phyloP scores from a whole-genome alignment of 2,113 vertebrate species.

The Corydoras maculifer region DNA sequence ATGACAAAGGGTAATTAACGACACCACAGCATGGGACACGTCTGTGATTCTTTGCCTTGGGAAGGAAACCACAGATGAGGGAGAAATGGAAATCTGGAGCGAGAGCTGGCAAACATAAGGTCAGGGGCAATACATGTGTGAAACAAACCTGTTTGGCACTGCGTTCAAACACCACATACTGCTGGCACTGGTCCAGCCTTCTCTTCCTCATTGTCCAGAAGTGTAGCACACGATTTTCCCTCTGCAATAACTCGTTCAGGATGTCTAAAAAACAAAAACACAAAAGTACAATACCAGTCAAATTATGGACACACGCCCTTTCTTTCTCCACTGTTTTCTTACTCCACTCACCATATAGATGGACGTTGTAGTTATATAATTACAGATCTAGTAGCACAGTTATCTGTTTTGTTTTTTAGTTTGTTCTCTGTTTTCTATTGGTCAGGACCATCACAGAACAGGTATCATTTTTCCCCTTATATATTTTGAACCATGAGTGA shows the following conservation, averaged over 20 bases:
- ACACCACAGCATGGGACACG: slow-evolving; percentile 1
- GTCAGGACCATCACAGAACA: too few species aligned
- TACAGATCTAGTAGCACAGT: too few species aligned
- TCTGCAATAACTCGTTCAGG: slow-evolving; percentile 92
- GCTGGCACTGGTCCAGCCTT: slow-evolving; percentile 94
- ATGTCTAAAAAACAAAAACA: slow-evolving; percentile 70
- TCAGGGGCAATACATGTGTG: background rate
- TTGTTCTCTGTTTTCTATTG: too few species aligned
- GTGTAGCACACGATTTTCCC: slow-evolving; percentile 94
- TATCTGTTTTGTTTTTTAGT: too few species aligned
- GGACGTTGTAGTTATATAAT: too few species aligned
- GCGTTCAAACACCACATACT: slow-evolving; percentile 97
- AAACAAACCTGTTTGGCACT: slow-evolving; percentile 91
- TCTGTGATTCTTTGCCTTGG: background rate
- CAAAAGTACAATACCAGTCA: background rate
- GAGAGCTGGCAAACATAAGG: background rate
- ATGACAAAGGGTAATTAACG: slow-evolving; percentile 19
- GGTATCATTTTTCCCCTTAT: too few species aligned
- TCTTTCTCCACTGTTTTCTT: too few species aligned
- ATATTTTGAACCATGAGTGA: too few species aligned
- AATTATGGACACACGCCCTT: too few species aligned
- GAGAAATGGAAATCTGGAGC: background rate
- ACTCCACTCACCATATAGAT: too few species aligned
- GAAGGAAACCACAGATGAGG: slow-evolving; percentile 5
- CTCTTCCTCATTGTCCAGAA: slow-evolving; percentile 98